phyloP scores from a whole-genome alignment of 2,797 vertebrate species.

The Threskiornis aethiopicus region DNA sequence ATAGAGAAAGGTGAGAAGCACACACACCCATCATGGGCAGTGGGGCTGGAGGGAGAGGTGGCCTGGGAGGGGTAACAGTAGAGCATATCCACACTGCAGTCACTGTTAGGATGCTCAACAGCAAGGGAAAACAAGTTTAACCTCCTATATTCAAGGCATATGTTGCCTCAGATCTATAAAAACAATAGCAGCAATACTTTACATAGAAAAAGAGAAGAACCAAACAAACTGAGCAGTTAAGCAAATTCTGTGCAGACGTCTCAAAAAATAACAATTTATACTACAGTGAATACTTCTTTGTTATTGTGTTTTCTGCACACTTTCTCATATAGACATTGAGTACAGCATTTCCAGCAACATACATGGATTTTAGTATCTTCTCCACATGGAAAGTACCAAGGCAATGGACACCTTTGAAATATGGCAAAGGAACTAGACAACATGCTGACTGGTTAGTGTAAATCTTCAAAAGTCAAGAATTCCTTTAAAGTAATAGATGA shows the following conservation, averaged over 20 bases:
- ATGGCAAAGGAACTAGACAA: neutral
- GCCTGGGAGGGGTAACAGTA: neutral
- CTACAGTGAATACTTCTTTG: neutral
- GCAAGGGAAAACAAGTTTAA: neutral
- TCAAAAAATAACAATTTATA: neutral
- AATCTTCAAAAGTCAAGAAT: neutral
- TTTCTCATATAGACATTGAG: neutral
- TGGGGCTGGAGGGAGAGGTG: accelerated
- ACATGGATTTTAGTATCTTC: neutral
- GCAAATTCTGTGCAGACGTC: neutral
- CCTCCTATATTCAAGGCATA: neutral
- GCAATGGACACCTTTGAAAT: neutral
- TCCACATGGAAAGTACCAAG: neutral
- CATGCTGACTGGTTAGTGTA: neutral
- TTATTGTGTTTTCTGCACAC: neutral
- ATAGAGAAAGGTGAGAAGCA: neutral
- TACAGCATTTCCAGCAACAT: neutral
- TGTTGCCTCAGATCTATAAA: neutral
- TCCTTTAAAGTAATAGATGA: neutral
- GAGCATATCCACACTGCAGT: neutral
- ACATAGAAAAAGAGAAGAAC: neutral
- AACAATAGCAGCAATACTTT: neutral
- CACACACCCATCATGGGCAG: accelerated
- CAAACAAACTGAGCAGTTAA: neutral
- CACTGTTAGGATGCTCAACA: neutral